phyloP scores from a whole-genome alignment of 2,113 vertebrate species.

The Myotis davidii region DNA sequence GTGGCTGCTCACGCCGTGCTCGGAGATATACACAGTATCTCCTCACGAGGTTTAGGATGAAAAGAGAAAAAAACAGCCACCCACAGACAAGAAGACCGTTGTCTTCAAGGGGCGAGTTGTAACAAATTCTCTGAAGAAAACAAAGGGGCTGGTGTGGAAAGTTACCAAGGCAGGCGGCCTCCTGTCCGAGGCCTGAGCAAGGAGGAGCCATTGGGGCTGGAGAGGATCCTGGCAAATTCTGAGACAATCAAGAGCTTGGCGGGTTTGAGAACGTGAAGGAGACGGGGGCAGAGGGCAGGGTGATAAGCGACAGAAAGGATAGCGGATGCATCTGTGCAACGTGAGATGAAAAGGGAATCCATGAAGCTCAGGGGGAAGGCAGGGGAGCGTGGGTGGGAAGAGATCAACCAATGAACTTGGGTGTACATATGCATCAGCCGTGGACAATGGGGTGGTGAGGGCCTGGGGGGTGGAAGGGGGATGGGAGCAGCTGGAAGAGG shows the following conservation, averaged over 20 bases:
- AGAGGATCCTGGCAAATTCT: neutral
- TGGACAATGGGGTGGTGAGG: too few relatives aligned
- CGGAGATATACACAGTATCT: neutral
- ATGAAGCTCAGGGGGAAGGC: too few relatives aligned
- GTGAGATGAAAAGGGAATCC: neutral
- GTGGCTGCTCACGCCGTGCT: neutral
- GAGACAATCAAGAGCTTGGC: too few relatives aligned
- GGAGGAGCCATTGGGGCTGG: neutral
- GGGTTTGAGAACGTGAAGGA: neutral
- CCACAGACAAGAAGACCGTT: neutral
- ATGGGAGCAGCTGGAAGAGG: too few relatives aligned
- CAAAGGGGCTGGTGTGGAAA: neutral
- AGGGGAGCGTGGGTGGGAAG: too few relatives aligned
- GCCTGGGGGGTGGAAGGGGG: too few relatives aligned
- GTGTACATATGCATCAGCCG: too few relatives aligned
- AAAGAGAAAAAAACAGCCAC: neutral
- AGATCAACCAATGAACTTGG: too few relatives aligned
- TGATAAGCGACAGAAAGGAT: too few relatives aligned
- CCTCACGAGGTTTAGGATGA: neutral
- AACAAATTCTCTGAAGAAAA: neutral
- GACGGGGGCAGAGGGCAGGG: too few relatives aligned
- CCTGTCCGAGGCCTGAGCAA: neutral
- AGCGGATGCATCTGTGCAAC: too few relatives aligned
- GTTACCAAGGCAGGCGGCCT: neutral
- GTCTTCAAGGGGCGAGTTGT: neutral